phyloP scores from a whole-genome alignment of 2,797 vertebrate genomes.

The Decapterus maruadsi region DNA sequence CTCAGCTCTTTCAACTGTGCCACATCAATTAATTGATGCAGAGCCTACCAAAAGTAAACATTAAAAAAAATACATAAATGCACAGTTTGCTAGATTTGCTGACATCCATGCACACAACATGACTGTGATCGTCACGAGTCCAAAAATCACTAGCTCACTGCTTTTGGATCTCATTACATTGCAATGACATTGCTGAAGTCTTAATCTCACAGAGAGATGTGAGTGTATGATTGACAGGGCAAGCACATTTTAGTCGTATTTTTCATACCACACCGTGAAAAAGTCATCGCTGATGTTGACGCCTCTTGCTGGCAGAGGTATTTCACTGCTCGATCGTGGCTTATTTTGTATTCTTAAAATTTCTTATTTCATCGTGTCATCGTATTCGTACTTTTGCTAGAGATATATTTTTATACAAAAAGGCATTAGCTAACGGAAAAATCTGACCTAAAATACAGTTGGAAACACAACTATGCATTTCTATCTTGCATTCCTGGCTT shows the following conservation, averaged over 20 bases:
- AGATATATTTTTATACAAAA: constrained; percentile 68
- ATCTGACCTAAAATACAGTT: constrained; percentile 17
- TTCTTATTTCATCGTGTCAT: constrained; percentile 46
- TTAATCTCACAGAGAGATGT: constrained; percentile 56
- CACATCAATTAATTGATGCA: constrained; percentile 22
- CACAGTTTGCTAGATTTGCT: constrained; percentile 28
- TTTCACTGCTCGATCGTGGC: constrained; percentile 26
- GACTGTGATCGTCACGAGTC: constrained; percentile 31
- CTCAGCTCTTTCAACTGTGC: constrained; percentile 27
- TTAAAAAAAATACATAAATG: constrained; percentile 29
- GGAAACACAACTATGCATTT: constrained; percentile 62
- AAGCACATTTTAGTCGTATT: constrained; percentile 44
- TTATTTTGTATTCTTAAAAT: constrained; percentile 54
- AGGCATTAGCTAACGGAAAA: constrained; percentile 30
- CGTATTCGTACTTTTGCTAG: constrained; percentile 40
- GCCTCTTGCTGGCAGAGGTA: constrained; percentile 41
- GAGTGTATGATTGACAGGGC: constrained; percentile 14
- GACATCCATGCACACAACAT: constrained; percentile 15
- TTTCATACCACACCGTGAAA: constrained; percentile 20
- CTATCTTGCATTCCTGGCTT: constrained; percentile 55
- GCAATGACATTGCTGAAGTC: constrained; percentile 54
- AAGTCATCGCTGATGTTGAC: constrained; percentile 16
- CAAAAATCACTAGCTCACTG: constrained; percentile 24
- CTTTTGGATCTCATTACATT: constrained; percentile 37
- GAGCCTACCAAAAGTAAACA: constrained; percentile 19